Base-by-base conservation (phyloP, 2,888 invertebrate genomes). In the Campoplex capitator region DNA sequence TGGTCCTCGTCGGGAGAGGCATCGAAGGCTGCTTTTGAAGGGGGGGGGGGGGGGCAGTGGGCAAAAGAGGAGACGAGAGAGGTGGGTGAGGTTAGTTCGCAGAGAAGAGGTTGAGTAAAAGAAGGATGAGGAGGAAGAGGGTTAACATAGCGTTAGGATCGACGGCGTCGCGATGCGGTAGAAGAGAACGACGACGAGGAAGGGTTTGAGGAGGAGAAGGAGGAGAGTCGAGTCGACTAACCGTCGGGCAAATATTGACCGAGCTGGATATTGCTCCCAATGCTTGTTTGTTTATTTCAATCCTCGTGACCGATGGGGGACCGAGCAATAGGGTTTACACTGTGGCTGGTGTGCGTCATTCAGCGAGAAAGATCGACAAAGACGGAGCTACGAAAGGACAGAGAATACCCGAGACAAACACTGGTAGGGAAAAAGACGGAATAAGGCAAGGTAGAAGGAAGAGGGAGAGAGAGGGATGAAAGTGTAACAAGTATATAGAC, bases 251-350 rank as follows among this genome's bases (percentile, higher is more conserved):
- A 94, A 94, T 94, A 94, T 94, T 94, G 93, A 94, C 94, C 92
- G 92, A 94, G 93, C 91, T 91, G 93, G 94, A 94, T 94, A 94
- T 94, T 94, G 94, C 94, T 94, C 93, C 93, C 93, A 91, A 93
- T 94, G 93, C 93, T 91, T 94, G 93, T 94, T 93, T 94, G 93
- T 94, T 93, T 93, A 93, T 93, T 93, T 93, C 93, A 93, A 93
- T 93, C 92, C 92, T 89, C 91, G 90, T 93, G 93, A 93, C 92
- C 93, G 92, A 93, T 92, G 92, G 91, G 78, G 84, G 84, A 85
- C 74, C 75, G 54, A 65, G 81, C 74, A 78, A 88, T 88, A 80
- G 73, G 79, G 82, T 83, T 87, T 85, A 84, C 81, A 78, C 75
- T 71, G 71, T 79, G 81, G 67, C 82, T 82, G 70, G 28, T 83